Percentiles rank a stretch among this genome's conserved stretches.
These are phyloP conservation scores for Limnephilus auricula DNA, from an alignment of 2,888 invertebrate genomes.

Conservation along the genomic window DNA sequence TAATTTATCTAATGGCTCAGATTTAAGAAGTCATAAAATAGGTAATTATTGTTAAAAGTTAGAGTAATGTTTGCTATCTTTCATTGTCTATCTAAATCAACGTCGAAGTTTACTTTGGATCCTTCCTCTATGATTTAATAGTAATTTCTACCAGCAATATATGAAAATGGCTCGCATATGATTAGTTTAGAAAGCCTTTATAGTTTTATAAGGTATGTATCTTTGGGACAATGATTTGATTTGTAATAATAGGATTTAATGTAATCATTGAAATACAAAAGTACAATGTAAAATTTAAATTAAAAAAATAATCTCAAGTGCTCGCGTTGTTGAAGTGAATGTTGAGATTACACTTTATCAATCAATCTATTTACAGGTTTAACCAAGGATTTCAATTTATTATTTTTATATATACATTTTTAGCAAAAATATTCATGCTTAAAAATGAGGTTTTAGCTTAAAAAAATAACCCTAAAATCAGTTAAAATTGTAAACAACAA, in stretches of 20 bases:
- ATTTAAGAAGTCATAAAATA: conserved; percentile 67
- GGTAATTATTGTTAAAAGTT: conserved; percentile 67
- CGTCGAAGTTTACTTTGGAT: conserved; percentile 60
- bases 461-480: conserved; percentile 8
- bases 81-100: conserved; percentile 62
- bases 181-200: conserved; percentile 57
- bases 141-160: conserved; percentile 59
- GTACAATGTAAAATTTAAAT: conserved; percentile 44
- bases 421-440: conserved; percentile 42
- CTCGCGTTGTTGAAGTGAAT: conserved; percentile 50
- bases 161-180: conserved; percentile 61
- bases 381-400: not conserved
- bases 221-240: conserved; percentile 59
- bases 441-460: conserved; percentile 36
- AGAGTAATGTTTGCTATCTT: conserved; percentile 64
- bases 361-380: conserved; percentile 31
- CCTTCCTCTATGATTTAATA: conserved; percentile 56
- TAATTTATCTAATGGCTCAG: conserved; percentile 64
- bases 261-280: conserved; percentile 53
- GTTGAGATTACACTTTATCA: conserved; percentile 51
- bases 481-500: conserved; percentile 24
- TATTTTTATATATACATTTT: conserved; percentile 25
- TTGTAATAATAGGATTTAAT: conserved; percentile 55
- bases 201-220: conserved; percentile 66
- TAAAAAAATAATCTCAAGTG: conserved; percentile 54